These are phyloP conservation scores for Choristoneura rosaceana DNA, from an alignment of 2,888 invertebrate species.

Conservation along the genomic window DNA sequence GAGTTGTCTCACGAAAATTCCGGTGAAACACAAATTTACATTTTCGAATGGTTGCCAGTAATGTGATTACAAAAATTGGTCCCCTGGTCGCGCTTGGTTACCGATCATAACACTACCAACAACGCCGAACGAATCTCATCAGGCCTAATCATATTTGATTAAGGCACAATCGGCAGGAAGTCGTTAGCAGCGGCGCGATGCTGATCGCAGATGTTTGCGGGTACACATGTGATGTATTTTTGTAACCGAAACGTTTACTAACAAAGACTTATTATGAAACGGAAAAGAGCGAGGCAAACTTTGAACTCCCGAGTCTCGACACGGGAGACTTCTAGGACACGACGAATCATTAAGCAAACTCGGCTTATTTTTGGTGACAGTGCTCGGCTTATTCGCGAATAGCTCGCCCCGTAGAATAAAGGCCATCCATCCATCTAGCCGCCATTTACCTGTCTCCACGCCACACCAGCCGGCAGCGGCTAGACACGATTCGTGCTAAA, in stretches of 20 bases:
- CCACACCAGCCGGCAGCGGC: not conserved
- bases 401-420: not conserved
- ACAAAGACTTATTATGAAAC: not conserved
- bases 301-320: no score
- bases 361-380: not conserved
- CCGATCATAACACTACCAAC: no score
- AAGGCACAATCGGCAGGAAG: not conserved
- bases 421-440: not conserved
- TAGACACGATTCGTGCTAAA: not conserved
- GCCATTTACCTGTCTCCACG: not conserved
- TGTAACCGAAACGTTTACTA: not conserved
- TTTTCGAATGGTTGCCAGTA: no score
- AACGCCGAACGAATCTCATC: not conserved
- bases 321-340: no score
- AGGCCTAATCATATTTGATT: not conserved
- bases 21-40: no score
- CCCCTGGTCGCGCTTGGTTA: no score
- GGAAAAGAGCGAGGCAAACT: not conserved
- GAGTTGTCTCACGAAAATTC: no score
- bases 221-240: not conserved
- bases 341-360: no score
- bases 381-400: not conserved
- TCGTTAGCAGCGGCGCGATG: not conserved
- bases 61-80: no score
- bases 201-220: not conserved